Conservation (phyloP, 2,797 vertebrate genomes). For the Hapalemur alaotrensis region DNA sequence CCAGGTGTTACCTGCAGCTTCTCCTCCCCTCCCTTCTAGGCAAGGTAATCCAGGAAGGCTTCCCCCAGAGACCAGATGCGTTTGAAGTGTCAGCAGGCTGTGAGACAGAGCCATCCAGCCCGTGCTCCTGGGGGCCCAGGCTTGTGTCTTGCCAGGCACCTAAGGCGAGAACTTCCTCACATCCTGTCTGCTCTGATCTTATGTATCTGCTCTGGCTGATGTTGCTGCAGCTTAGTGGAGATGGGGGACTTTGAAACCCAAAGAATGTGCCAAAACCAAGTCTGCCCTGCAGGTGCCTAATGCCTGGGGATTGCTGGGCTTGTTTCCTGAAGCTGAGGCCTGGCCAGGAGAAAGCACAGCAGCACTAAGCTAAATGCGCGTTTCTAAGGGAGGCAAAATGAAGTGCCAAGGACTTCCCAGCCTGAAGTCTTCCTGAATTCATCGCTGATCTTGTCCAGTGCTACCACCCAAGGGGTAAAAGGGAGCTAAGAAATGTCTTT, state of each 20-base stretch:
- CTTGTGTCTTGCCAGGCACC: background rate
- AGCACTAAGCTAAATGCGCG: background rate
- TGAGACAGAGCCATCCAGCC: background rate
- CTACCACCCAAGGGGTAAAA: background rate
- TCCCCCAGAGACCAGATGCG: background rate
- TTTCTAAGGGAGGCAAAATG: background rate
- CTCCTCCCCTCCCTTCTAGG: background rate
- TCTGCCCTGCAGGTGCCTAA: conserved; percentile 41
- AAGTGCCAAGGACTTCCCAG: background rate
- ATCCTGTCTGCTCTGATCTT: conserved; percentile 40
- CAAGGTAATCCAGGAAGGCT: conserved; percentile 32
- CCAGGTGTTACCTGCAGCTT: conserved; percentile 19
- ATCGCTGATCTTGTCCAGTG: background rate
- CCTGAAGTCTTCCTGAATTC: background rate
- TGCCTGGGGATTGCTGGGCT: background rate
- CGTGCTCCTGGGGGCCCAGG: background rate
- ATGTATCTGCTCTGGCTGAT: background rate
- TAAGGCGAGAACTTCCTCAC: background rate
- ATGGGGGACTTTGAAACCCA: background rate
- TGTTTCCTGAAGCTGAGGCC: background rate
- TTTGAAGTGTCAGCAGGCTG: conserved; percentile 29
- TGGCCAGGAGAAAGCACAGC: background rate
- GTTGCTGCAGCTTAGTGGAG: background rate
- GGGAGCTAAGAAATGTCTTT: background rate
- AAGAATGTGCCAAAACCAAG: background rate